Base-by-base conservation (phyloP, 2,888 invertebrate species). In the Embidobia sp. region DNA sequence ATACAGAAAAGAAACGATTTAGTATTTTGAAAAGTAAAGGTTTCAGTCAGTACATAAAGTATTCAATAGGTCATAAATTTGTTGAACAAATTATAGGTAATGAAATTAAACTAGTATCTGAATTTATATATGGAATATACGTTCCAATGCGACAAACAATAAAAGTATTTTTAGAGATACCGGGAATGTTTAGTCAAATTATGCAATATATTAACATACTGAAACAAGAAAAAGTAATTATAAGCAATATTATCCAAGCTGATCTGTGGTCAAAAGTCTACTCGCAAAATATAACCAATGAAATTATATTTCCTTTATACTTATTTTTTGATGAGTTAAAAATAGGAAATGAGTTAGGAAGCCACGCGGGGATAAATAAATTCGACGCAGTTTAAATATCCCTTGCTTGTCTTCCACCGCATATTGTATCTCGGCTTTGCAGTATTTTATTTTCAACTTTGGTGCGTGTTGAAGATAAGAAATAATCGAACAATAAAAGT, bases 151-250 rank as follows among this genome's bases (percentile, higher is more conserved):
- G 42, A 40, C n/a, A 53, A 33, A 29, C 31, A 11, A 63, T 75
- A 15, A 63, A 61, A 48, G 6, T 63, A 13, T 75, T 67, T 33
- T 35, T 75, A 31, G 67, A 63, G 55, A 69, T 76, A 31, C 63
- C 76, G 0, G 49, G 57, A 3, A 15, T 69, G 16, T 63, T 49
- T 7, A 22, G 18, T 6, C 10, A 19, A 15, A 69, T 70, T 26
- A 27, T 49, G 8, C n/a, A 63, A 18, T 72, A 72, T 15, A 35
- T 64, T 10, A 5, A 40, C 10, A 31, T 13, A 7, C 31, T 37
- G 0, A 10, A 7, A 1, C 33, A 46, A 16, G 26, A 63, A 6
- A 26, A 10, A 26, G 3, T 2, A 7, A 46, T 46, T 3, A 46
- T 46, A 4, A 11, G 31, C 1, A 59, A 59, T n/a, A 31, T 59